Evolutionary conservation across 2,888 invertebrate genomes (phyloP).

Genomic region (Celastrina argiolus): DNA sequence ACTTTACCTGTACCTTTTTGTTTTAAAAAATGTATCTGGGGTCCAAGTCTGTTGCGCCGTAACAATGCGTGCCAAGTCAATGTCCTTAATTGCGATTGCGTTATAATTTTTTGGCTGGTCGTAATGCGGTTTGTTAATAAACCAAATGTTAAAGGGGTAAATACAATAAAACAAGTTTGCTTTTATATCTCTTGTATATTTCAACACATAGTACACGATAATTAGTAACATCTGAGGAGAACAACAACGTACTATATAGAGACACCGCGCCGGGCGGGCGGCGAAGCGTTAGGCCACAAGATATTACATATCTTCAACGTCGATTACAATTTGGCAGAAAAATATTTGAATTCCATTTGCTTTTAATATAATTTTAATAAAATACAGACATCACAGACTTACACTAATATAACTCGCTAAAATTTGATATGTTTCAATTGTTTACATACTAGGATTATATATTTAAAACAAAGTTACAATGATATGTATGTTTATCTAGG

Average conservation of each 20-base stretch:
- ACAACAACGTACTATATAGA: slow-evolving; percentile 44
- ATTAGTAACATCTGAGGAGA: slow-evolving; percentile 42
- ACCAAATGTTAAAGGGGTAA: neutral
- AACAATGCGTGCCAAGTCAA: no score
- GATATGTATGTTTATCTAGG: slow-evolving; percentile 61
- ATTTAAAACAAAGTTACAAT: slow-evolving; percentile 37
- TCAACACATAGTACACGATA: slow-evolving; percentile 65
- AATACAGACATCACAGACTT: slow-evolving; percentile 59
- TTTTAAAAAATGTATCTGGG: no score
- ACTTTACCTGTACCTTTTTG: no score
- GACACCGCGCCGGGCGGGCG: slow-evolving; percentile 23
- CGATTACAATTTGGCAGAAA: slow-evolving; percentile 53
- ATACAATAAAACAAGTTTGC: slow-evolving; percentile 41
- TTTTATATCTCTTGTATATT: slow-evolving; percentile 67
- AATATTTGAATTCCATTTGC: slow-evolving; percentile 45
- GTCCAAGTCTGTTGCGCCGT: no score
- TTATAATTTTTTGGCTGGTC: no score
- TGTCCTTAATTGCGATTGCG: no score
- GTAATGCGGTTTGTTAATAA: no score
- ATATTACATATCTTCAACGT: slow-evolving; percentile 68
- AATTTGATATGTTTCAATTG: slow-evolving; percentile 39
- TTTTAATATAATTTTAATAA: slow-evolving; percentile 49
- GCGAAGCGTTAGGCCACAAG: slow-evolving; percentile 55
- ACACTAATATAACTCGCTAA: slow-evolving; percentile 38
- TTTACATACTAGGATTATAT: slow-evolving; percentile 35